Base-by-base conservation (phyloP, 2,888 invertebrate species). In the Rhingia rostrata region DNA sequence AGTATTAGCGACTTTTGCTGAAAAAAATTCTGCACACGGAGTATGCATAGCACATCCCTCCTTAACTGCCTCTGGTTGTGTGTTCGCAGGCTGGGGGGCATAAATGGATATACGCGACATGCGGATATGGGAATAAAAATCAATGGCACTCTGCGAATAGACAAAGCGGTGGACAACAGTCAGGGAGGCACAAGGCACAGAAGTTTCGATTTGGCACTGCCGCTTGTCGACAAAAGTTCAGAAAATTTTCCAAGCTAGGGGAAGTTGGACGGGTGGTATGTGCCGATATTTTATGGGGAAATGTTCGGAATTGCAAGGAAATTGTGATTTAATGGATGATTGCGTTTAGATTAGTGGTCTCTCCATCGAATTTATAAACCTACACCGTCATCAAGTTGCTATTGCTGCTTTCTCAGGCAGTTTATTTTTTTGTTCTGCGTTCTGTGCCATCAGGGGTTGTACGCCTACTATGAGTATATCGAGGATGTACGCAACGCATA, bases 291-390 rank as follows among this genome's bases (percentile, higher is more conserved):
- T 85, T 81, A 85, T 85, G 85, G 80, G 75, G 74, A 86, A 81
- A 67, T 77, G 75, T 75, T 85, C 81, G 84, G 74, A 85, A 87
- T 87, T 82, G 87, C 81, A 81, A 86, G 87, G 87, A 87, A 87
- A 87, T 87, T 87, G 86, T 87, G 87, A 87, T 87, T 87, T 87
- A 87, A 87, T 87, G 87, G 87, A 86, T 87, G 87, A 87, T 87
- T 87, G 87, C 87, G 86, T 86, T 86, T 86, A 87, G 87, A 87
- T 87, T 87, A 87, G 87, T 86, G 80, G 79, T 73, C 84, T 84
- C 80, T 78, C 74, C 75, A 74, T 78, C 82, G 84, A 84, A 84
- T 84, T 84, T 84, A 84, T 84, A 84, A 84, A 84, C 80, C 85
- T 85, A 81, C 85, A 80, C 72, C 85, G 80, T 85, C 80, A 81